Percentiles rank a stretch among this genome's conserved stretches.
phyloP scores from a whole-genome alignment of 2,113 vertebrate genomes.

The Galbula dea region DNA sequence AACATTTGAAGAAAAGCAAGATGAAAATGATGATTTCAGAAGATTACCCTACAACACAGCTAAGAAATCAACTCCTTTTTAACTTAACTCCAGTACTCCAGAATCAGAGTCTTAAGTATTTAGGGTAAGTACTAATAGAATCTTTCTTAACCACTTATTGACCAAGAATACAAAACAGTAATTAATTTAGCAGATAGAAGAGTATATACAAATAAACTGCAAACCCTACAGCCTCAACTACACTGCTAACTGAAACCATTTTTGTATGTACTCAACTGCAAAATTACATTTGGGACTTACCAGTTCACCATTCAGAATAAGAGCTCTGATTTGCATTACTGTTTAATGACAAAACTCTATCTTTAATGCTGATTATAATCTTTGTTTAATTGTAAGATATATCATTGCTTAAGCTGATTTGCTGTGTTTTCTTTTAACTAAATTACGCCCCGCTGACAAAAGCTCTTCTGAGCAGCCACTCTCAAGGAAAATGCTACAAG shows the following conservation, averaged over 20 bases:
- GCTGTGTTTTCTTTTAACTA: neutral
- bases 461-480: neutral
- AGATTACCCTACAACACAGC: neutral
- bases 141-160: neutral
- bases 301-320: neutral
- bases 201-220: neutral
- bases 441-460: neutral
- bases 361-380: neutral
- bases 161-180: neutral
- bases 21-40: neutral
- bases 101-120: neutral
- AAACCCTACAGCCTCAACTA: neutral
- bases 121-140: slow-evolving; percentile 15
- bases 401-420: slow-evolving; percentile 4
- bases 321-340: slow-evolving; percentile 24
- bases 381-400: neutral
- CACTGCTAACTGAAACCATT: neutral
- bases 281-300: neutral
- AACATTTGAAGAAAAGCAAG: neutral
- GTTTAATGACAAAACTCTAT: slow-evolving; percentile 32
- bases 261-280: neutral
- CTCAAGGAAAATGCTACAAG: neutral
- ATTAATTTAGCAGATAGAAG: neutral
- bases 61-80: neutral
- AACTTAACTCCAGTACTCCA: neutral